These are phyloP conservation scores for Cantharis rustica DNA, from an alignment of 2,888 invertebrate genomes.

Conservation along the genomic window DNA sequence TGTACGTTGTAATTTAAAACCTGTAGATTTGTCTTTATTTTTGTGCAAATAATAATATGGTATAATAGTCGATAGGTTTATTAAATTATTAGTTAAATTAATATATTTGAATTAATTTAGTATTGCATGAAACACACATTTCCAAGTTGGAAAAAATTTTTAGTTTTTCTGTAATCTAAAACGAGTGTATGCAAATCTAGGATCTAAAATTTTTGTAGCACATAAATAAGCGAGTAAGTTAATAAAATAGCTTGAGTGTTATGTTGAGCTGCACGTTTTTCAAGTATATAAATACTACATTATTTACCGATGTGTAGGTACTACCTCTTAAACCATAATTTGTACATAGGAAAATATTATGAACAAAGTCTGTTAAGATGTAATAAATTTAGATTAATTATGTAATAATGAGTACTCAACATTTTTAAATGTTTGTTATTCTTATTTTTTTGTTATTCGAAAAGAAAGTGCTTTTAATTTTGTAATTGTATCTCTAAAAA, in stretches of 20 bases:
- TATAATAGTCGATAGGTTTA: not conserved
- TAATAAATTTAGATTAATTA: not conserved
- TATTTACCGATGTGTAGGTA: not conserved
- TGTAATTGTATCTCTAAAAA: conserved; percentile 24
- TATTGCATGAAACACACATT: not conserved
- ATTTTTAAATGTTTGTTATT: not conserved
- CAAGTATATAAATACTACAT: not conserved
- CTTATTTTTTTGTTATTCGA: not conserved
- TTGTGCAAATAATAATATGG: no score
- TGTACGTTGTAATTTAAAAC: no score
- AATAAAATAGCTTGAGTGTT: not conserved
- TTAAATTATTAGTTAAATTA: not conserved
- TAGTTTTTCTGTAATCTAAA: not conserved
- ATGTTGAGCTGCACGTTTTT: not conserved
- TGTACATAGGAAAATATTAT: not conserved
- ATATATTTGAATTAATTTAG: not conserved
- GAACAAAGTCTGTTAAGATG: not conserved
- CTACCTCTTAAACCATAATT: not conserved
- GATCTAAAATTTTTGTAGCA: not conserved
- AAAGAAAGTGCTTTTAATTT: conserved; percentile 26
- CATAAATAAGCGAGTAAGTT: not conserved
- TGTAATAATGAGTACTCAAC: not conserved
- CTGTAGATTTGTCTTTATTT: no score
- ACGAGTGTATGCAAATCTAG: not conserved
- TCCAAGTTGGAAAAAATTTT: not conserved